Evolutionary conservation across 2,113 vertebrate species (phyloP).

Genomic region (Silurus glanis): DNA sequence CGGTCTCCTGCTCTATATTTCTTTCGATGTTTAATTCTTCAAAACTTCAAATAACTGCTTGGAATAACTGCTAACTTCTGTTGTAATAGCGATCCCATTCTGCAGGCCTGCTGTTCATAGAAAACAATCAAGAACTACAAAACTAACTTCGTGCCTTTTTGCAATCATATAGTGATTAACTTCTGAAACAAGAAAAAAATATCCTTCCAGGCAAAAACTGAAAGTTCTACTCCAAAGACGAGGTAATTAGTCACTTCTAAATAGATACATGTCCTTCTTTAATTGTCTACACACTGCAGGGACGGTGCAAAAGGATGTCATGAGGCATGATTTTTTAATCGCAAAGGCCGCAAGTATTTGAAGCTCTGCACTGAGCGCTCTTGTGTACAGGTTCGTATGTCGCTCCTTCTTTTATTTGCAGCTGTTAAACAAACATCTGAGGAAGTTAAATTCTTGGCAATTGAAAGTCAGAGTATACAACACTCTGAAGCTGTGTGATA

Average conservation of each 20-base stretch:
- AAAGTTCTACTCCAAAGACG: conserved; percentile 23
- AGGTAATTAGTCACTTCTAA: conserved; percentile 44
- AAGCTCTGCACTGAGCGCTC: neutral
- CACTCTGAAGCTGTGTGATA: conserved; percentile 1
- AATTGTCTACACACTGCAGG: conserved; percentile 6
- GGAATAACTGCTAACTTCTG: neutral
- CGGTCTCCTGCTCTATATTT: neutral
- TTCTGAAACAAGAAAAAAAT: conserved; percentile 12
- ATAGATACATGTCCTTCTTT: conserved; percentile 40
- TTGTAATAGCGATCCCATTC: neutral
- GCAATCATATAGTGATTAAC: conserved; percentile 22
- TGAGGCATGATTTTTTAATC: conserved; percentile 38
- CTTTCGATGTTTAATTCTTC: neutral
- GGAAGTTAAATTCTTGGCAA: conserved; percentile 9
- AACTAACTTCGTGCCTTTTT: neutral
- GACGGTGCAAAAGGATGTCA: conserved; percentile 19
- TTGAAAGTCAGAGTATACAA: conserved; percentile 13
- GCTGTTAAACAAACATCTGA: conserved; percentile 41
- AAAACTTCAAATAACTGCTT: neutral
- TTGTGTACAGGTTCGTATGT: neutral
- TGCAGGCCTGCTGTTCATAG: conserved; percentile 5
- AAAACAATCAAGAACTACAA: conserved; percentile 7
- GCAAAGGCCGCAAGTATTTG: conserved; percentile 33
- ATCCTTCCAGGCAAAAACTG: conserved; percentile 16
- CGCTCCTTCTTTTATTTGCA: conserved; percentile 42